These are phyloP conservation scores for Eurystomus glaucurus DNA, from an alignment of 2,797 vertebrate species.

Conservation along the genomic window DNA sequence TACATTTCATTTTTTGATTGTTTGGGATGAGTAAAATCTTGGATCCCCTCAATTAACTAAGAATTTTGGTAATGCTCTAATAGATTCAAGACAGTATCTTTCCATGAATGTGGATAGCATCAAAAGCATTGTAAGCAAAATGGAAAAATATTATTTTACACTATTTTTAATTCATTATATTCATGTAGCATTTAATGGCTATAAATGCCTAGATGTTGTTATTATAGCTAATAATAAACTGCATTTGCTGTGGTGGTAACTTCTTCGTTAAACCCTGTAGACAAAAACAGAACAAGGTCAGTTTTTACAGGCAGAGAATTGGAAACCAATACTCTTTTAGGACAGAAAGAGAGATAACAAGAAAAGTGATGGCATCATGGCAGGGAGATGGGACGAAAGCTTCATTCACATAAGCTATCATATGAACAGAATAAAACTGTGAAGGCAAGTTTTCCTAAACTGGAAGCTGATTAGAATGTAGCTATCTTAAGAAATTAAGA, in stretches of 20 bases:
- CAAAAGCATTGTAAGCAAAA: neutral
- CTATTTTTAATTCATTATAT: neutral
- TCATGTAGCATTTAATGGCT: neutral
- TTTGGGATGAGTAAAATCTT: neutral
- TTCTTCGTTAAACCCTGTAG: neutral
- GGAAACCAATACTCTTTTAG: neutral
- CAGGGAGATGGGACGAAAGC: neutral
- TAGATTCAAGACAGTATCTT: neutral
- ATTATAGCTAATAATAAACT: neutral
- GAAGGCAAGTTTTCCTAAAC: neutral
- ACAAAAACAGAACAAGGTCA: neutral
- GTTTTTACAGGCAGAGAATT: neutral
- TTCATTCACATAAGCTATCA: neutral
- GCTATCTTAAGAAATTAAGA: slow-evolving; percentile 20
- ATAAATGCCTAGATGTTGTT: neutral
- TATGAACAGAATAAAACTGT: neutral
- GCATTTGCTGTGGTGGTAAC: neutral
- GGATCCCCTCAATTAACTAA: neutral
- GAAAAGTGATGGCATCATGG: neutral
- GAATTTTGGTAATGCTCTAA: neutral
- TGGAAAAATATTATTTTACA: neutral
- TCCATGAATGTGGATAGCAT: neutral
- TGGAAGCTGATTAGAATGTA: neutral
- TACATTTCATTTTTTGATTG: neutral
- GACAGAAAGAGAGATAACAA: neutral